phyloP scores from a whole-genome alignment of 1,140 invertebrate species.

The Patella vulgata region DNA sequence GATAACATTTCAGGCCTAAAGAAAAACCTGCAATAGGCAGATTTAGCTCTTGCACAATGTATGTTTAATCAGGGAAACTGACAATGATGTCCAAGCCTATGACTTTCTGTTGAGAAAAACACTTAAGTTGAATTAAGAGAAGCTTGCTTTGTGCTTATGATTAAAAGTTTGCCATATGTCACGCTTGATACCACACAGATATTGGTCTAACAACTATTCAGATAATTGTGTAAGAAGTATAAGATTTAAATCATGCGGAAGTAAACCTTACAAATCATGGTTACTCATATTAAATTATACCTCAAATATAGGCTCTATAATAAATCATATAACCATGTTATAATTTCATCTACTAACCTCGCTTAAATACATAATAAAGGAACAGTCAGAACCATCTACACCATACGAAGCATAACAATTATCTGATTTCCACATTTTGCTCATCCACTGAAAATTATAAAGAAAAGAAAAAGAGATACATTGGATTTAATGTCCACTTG shows the following conservation, averaged over 20 bases:
- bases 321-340: too few relatives aligned
- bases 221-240: not conserved
- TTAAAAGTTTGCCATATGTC: not conserved
- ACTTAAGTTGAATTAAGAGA: too few relatives aligned
- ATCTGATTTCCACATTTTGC: constrained; percentile 64
- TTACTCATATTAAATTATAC: too few relatives aligned
- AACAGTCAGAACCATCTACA: constrained; percentile 65
- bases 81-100: too few relatives aligned
- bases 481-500: too few relatives aligned
- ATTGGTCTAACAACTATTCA: not conserved
- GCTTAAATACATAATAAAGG: constrained; percentile 66
- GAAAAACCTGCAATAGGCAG: too few relatives aligned
- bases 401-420: constrained; percentile 63
- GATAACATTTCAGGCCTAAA: too few relatives aligned
- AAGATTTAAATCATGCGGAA: not conserved
- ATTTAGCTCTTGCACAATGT: too few relatives aligned
- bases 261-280: too few relatives aligned
- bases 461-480: constrained; percentile 4
- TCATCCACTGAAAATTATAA: constrained; percentile 63
- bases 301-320: too few relatives aligned
- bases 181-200: not conserved
- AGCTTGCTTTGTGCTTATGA: not conserved
- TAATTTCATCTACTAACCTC: constrained; percentile 62
- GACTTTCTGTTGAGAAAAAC: too few relatives aligned
- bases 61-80: too few relatives aligned